Evolutionary conservation across 92 coral and sea anemone species (phyloP), one percentile per base, ranked within the genome.

Genomic region (Parazoanthus swiftii): DNA sequence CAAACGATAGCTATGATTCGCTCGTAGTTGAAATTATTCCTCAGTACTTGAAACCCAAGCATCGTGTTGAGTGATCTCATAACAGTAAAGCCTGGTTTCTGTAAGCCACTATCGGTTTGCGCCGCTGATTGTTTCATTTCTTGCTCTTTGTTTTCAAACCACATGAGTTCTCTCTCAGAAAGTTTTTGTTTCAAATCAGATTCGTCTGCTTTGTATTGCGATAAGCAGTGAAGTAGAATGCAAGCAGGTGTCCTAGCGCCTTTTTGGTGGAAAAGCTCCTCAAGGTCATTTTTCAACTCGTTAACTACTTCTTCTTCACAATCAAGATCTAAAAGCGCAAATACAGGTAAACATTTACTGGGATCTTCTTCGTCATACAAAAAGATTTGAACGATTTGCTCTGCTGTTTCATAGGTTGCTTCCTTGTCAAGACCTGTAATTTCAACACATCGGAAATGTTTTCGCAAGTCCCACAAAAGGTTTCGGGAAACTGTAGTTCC

Each of bases 381-480:
- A 71, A 43, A 83, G 70, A 83, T 77, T 23, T 83, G 39, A 70
- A 71, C 76, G 36, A 83, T 83, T 72, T 83, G 86, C 18, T 70
- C 78, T 29, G 86, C 86, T 3, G 86, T 83, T 68, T 83, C 78
- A 71, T 83, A 43, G 77, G 86, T 83, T 18, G 44, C 86, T 43
- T 83, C 86, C 68, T 70, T 83, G 65, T 83, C 86, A 71, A 83
- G 78, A 1, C 74, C 65, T 26, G 78, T 83, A 33, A 83, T 83
- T 83, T 83, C 86, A 48, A 83, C 86, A 83, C 86, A 83, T 70
- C 86, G 74, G 42, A 70, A 83, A 46, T 44, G n/a, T 46, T 71
- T 83, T 68, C 93, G 90, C 50, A 90, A 81, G 80, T 88, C 93
- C 93, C 93, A 90, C 23, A 90, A 65, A 11, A 86, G 88, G 76